Evolutionary conservation across 92 coral and sea anemone genomes (phyloP), one percentile per base, ranked within the genome.

Genomic region (Heteractis magnifica): DNA sequence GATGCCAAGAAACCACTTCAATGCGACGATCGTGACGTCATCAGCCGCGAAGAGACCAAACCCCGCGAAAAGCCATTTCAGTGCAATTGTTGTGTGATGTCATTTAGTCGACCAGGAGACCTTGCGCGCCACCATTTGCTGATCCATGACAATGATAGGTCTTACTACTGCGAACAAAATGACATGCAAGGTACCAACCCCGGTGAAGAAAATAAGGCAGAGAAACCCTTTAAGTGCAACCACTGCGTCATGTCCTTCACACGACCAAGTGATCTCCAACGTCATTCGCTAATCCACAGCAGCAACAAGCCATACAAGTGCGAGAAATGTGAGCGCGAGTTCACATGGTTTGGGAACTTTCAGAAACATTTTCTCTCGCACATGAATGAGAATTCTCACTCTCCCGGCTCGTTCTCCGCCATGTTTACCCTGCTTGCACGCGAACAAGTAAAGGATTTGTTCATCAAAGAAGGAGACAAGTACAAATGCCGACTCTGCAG

Each of bases 261-360:
- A 16, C 97, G 98, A n/a, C 98, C 98, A 11, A 95, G 98, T 82
- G 98, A 96, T 56, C 93, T 96, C 26, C 97, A 96, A 80, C 92
- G 99, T 44, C 99, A 96, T 79, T 82, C 90, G 49, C 89, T 96
- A 75, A 94, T 94, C 34, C 99, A 96, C 82, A 96, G 86, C 70
- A 93, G 91, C 82, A 91, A 81, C 71, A 96, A 96, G 59, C 99
- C 99, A 8, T 96, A 96, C 89, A 94, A 87, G 83, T 96, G 99
- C 85, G 93, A 94, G 50, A 92, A 94, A 81, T 96, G 99, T 72
- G 99, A 96, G 72, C 92, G 99, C 51, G 96, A 96, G 86, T 96
- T 96, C 83, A 96, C 99, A 10, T 96, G 98, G 99, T 94, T 96
- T 80, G 99, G 99, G 12, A 96, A 96, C 85, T 94, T 94, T 71